Base-by-base conservation (phyloP, 1,140 invertebrate species). In the Drosophila sechellia region DNA sequence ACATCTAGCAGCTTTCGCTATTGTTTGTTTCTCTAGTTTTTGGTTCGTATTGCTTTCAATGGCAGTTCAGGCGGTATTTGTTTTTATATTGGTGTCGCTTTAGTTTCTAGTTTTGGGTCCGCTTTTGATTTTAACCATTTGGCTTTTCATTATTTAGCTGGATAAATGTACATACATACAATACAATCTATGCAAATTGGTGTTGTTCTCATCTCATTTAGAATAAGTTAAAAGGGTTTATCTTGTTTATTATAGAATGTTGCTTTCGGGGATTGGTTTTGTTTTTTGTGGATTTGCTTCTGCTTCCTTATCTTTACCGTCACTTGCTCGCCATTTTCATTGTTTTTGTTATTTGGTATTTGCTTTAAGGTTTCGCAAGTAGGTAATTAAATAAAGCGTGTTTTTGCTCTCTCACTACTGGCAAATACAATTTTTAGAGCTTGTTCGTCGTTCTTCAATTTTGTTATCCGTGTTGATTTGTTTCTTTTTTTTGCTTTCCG, bases 51-150 rank as follows among this genome's bases (percentile, higher is more conserved):
- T 84, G 80, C 77, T 87, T 90, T 77, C 77, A 72, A 86, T 90
- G 87, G 87, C 87, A 90, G 87, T 90, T 90, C 70, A 87, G 75
- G 64, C 83, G 78, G 68, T 85, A 81, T 55, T 77, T 76, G 27
- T 66, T 39, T 39, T 13, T 39, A 5, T 53, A 46, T 73, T 74
- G 59, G 42, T 71, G 34, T 66, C 45, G 27, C 46, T 73, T 46
- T 72, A 71, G 43, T 56, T 69, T 34, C 40, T 31, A 27, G 42
- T 46, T 59, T 60, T 39, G 37, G 68, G 43, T 57, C 50, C 39
- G 64, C 34, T 50, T 79, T 70, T 75, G 48, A 58, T 64, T 55
- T 56, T 52, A 17, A 53, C 37, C 50, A 55, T 17, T 49, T 52
- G 34, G 17, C 15, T 52, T 65, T 50, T 49, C 31, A 34, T 55